Base-by-base conservation (phyloP, 2,888 invertebrate species). In the Habrosyne pyritoides region DNA sequence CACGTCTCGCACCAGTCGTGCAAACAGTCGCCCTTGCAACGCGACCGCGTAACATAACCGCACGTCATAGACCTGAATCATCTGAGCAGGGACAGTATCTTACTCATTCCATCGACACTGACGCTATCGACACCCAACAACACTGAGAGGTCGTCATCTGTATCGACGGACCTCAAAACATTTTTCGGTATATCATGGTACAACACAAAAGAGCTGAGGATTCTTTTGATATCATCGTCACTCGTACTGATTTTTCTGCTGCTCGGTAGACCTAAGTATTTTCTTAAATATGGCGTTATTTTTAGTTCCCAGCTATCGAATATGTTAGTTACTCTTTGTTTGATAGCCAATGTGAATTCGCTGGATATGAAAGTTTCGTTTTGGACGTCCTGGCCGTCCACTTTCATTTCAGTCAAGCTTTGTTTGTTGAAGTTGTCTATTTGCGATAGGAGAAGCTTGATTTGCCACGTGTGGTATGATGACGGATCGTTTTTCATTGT, bases 391-490 rank as follows among this genome's bases (percentile, higher is more conserved):
- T 79, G 77, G 0, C 81, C 87, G 68, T 89, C 91, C 0, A 88
- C 62, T 3, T 73, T 75, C 87, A 86, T 89, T 36, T 86, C 85
- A 59, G 67, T 67, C 24, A 75, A 66, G 0, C 70, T 33, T 2
- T 70, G 73, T 6, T 60, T 67, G 71, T 81, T 78, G 81, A 88
- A 76, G 64, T 83, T 79, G 65, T 93, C 81, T 6, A 94, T 89
- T 66, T 95, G 95, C 0, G 94, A 93, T 2, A 94, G 93, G 4
- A 95, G 89, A 0, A 96, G 88, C 77, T 96, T 97, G 49, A 96
- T 93, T 81, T 97, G 97, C 96, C 96, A 97, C 21, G 96, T 88
- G 71, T 95, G 94, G 71, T 93, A 87, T 0, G 93, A 83, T 2
- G 87, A 93, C 0, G 95, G 94, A 14, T 91, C 84, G 0, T 83